Evolutionary conservation across 2,888 invertebrate species (phyloP).

Genomic region (Trimorus sp.): DNA sequence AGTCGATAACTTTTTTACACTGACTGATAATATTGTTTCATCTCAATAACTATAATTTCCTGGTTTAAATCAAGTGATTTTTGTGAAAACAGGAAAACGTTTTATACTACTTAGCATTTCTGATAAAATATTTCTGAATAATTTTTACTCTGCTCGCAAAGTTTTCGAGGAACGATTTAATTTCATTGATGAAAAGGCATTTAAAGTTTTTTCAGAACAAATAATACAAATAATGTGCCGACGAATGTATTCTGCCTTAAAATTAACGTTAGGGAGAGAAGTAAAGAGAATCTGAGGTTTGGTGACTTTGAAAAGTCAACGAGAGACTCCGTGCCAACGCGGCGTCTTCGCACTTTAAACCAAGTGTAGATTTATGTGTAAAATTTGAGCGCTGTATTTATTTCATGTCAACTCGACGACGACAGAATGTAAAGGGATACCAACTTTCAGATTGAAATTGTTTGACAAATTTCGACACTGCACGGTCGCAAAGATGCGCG

Average conservation of each 20-base stretch:
- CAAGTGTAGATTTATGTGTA: conserved; percentile 61
- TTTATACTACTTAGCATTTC: too few species aligned
- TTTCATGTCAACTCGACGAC: conserved; percentile 67
- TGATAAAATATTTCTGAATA: too few species aligned
- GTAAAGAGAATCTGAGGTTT: conserved; percentile 48
- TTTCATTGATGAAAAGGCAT: too few species aligned
- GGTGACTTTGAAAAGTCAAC: conserved; percentile 43
- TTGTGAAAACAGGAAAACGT: too few species aligned
- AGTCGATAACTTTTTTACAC: too few species aligned
- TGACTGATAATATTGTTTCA: too few species aligned
- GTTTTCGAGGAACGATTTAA: too few species aligned
- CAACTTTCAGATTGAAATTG: conserved; percentile 53
- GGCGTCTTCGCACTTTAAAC: conserved; percentile 44
- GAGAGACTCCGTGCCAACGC: conserved; percentile 38
- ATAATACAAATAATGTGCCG: neutral
- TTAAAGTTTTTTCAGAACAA: neutral
- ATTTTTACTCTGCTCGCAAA: too few species aligned
- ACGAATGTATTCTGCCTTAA: conserved; percentile 53
- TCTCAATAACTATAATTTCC: too few species aligned
- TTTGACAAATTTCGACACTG: conserved; percentile 4
- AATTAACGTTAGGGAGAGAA: conserved; percentile 37
- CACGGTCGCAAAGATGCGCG: too few species aligned
- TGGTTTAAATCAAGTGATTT: too few species aligned
- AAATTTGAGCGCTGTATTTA: conserved; percentile 70
- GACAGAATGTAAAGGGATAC: conserved; percentile 71